phyloP scores from a whole-genome alignment of 2,888 invertebrate genomes.

The Zonitis immaculata region DNA sequence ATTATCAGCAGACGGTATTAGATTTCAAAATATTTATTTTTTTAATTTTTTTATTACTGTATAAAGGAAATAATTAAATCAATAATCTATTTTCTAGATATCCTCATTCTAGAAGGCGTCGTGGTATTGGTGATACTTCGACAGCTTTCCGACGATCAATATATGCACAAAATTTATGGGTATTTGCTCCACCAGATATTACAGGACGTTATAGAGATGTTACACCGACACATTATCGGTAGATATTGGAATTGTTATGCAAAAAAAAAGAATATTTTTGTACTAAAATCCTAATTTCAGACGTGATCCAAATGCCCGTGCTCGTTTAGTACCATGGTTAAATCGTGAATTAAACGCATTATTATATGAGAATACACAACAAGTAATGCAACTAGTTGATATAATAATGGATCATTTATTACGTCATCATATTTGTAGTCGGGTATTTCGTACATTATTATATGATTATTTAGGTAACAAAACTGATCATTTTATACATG shows the following conservation, averaged over 20 bases:
- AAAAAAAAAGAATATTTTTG: too few relatives aligned
- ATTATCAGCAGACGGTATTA: too few relatives aligned
- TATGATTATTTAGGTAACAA: conserved; percentile 64
- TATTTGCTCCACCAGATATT: conserved; percentile 63
- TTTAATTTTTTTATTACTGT: too few relatives aligned
- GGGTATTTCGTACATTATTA: conserved; percentile 66
- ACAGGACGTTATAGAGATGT: conserved; percentile 69
- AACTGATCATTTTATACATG: conserved; percentile 86
- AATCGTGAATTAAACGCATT: conserved; percentile 79
- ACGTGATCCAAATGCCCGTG: conserved; percentile 72
- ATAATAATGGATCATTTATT: conserved; percentile 66
- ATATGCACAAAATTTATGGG: conserved; percentile 74
- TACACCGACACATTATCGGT: conserved; percentile 73
- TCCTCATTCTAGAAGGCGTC: conserved; percentile 23
- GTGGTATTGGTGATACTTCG: conserved; percentile 31
- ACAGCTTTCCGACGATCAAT: conserved; percentile 62
- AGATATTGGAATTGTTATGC: too few relatives aligned
- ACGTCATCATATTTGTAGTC: conserved; percentile 61
- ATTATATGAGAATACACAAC: conserved; percentile 59
- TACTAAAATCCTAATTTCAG: too few relatives aligned
- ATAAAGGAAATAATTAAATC: too few relatives aligned
- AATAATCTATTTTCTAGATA: background rate
- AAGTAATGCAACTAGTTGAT: conserved; percentile 60
- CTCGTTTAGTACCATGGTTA: conserved; percentile 83
- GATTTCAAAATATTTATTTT: too few relatives aligned